Base-by-base conservation (phyloP, 2,797 vertebrate species). In the Thalassophryne amazonica region DNA sequence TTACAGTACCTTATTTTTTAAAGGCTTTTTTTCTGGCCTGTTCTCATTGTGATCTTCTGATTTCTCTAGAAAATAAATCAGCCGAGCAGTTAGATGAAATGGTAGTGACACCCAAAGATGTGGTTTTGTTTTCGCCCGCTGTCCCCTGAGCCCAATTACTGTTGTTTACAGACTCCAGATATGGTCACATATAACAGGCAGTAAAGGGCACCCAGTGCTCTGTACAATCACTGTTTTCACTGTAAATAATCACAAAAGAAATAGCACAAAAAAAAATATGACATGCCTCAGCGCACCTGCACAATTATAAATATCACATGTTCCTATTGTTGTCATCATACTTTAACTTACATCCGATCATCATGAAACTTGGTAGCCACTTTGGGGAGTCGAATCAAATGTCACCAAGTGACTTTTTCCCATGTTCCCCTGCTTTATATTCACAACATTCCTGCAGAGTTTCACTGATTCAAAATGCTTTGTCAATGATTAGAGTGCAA, bases 131-230 rank as follows among this genome's bases (percentile, higher is more conserved):
- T 40, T 55, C 41, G 12, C 43, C 52, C 47, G 14, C 31, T 49
- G 49, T 62, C 83, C 69, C 83, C 15, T 72, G 84, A 79, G 86
- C 34, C 81, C 75, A 88, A 85, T 88, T 84, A 85, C 53, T 30
- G 43, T 53, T 80, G 82, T 88, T 86, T 81, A 79, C 80, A 52
- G 57, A 34, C 72, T 52, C 21, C 45, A 55, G 48, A 67, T 65
- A 63, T 33, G 47, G 65, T 80, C 70, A 56, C 60, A 65, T 69
- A 52, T 14, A 33, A 34, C 16, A 37, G 42, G 55, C 47, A 63
- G 39, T 51, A 72, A 72, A 73, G 32, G 46, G 48, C 57, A 58
- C 53, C 36, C 40, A 20, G 28, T 13, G 56, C 54, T 23, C 38
- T 34, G 59, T 52, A 55, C 34, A 71, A 57, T 31, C 19, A 5